A percentile compares a stretch with the other conserved stretches of the same genome.
These are phyloP conservation scores for Electrophaes corylata DNA, from an alignment of 2,888 invertebrate species.

Conservation along the genomic window DNA sequence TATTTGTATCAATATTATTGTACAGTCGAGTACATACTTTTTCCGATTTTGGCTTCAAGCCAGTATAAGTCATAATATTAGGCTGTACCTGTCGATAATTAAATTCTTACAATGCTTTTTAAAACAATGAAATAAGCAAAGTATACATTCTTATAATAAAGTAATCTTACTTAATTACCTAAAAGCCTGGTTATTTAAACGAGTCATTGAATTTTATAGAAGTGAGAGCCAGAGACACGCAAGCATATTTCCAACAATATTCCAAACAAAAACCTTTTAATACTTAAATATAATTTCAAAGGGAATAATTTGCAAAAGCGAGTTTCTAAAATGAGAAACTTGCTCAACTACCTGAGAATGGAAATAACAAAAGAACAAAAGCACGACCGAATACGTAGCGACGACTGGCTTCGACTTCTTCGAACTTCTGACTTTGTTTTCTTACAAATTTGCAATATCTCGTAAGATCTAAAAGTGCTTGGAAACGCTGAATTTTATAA, in stretches of 20 bases:
- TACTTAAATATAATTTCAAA: constrained; percentile 25
- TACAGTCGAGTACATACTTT: too few relatives aligned
- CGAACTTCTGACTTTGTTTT: constrained; percentile 47
- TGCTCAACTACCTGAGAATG: constrained; percentile 33
- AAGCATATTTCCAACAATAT: not conserved
- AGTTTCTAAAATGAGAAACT: constrained; percentile 30
- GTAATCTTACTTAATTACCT: too few relatives aligned
- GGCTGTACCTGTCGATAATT: too few relatives aligned
- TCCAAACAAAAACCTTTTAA: constrained; percentile 20
- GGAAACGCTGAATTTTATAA: constrained; percentile 12
- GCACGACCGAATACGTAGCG: constrained; percentile 24
- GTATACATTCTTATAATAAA: too few relatives aligned
- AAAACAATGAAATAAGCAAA: too few relatives aligned
- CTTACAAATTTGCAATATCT: constrained; percentile 31
- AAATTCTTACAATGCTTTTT: too few relatives aligned
- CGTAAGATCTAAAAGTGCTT: constrained; percentile 23
- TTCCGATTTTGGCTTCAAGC: too few relatives aligned
- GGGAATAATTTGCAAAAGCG: constrained; percentile 26
- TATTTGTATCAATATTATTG: too few relatives aligned
- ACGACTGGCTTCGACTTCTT: constrained; percentile 23
- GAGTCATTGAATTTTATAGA: too few relatives aligned
- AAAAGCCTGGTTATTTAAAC: too few relatives aligned
- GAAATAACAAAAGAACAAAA: constrained; percentile 29
- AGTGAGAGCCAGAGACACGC: not conserved
- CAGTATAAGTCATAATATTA: too few relatives aligned